phyloP scores from a whole-genome alignment of 2,113 vertebrate genomes.

The Pithys albifrons region DNA sequence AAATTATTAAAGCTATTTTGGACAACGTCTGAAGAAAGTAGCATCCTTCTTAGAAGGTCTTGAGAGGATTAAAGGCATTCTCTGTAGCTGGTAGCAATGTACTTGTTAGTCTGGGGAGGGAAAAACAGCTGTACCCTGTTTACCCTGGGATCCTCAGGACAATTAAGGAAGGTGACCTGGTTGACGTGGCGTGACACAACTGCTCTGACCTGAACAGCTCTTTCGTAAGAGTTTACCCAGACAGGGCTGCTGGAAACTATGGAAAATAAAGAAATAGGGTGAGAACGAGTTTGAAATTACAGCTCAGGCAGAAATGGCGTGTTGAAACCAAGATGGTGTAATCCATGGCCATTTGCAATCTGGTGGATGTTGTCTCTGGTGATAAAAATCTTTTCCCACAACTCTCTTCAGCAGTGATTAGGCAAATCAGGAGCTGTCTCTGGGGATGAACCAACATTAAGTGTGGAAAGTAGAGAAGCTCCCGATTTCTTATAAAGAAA shows the following conservation, averaged over 20 bases:
- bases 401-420: not conserved
- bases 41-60: conserved; percentile 46
- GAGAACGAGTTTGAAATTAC: not conserved
- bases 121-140: not conserved
- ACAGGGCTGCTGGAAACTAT: not conserved
- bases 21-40: not conserved
- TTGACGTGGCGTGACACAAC: not conserved
- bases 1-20: conserved; percentile 36
- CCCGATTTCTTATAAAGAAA: not conserved
- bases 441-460: not conserved
- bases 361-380: not conserved
- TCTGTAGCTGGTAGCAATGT: not conserved
- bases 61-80: conserved; percentile 46
- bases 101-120: not conserved
- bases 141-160: not conserved
- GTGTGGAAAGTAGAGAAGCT: not conserved
- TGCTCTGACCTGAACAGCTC: not conserved
- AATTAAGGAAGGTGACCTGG: not conserved
- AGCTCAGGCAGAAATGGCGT: not conserved
- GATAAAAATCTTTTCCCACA: conserved; percentile 26
- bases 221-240: not conserved
- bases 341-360: conserved; percentile 5
- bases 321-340: conserved; percentile 47
- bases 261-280: not conserved
- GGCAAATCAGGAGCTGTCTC: not conserved